Percentiles rank a stretch among this genome's conserved stretches.
phyloP scores from a whole-genome alignment of 2,797 vertebrate species.

The Percopsis omiscomaycus region DNA sequence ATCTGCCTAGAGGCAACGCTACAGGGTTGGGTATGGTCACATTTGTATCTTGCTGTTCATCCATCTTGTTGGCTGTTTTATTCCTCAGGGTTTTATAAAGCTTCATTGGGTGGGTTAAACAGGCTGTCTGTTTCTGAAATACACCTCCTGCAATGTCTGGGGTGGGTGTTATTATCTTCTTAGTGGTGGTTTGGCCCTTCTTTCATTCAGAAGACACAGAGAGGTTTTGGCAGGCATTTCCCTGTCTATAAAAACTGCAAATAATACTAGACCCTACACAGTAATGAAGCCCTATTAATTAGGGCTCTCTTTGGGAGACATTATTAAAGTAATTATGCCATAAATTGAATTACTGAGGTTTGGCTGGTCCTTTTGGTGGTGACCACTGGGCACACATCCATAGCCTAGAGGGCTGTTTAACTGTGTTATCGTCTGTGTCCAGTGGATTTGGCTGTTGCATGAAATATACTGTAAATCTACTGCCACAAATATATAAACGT shows the following conservation, averaged over 20 bases:
- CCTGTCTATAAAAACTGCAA: background rate
- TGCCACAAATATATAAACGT: too few species aligned
- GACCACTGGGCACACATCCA: background rate
- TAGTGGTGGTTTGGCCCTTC: constrained; percentile 3
- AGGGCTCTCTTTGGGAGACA: background rate
- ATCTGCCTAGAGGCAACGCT: constrained; percentile 5
- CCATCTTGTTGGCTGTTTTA: background rate
- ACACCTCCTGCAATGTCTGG: background rate
- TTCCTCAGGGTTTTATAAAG: background rate
- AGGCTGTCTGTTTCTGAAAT: constrained; percentile 5
- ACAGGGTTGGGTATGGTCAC: background rate
- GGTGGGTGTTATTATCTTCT: background rate
- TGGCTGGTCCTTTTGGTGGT: background rate
- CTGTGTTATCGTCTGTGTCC: too few species aligned
- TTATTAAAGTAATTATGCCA: constrained; percentile 6
- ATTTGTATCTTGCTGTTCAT: background rate
- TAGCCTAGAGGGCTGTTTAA: too few species aligned
- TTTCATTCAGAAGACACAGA: background rate
- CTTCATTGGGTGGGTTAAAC: background rate
- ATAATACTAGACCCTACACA: background rate
- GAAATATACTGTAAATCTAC: too few species aligned
- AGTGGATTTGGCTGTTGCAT: background rate
- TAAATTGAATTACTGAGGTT: constrained; percentile 23
- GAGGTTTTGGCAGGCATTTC: background rate
- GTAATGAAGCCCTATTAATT: constrained; percentile 1